phyloP scores from a whole-genome alignment of 2,888 invertebrate species.

The Cryptus viduatorius region DNA sequence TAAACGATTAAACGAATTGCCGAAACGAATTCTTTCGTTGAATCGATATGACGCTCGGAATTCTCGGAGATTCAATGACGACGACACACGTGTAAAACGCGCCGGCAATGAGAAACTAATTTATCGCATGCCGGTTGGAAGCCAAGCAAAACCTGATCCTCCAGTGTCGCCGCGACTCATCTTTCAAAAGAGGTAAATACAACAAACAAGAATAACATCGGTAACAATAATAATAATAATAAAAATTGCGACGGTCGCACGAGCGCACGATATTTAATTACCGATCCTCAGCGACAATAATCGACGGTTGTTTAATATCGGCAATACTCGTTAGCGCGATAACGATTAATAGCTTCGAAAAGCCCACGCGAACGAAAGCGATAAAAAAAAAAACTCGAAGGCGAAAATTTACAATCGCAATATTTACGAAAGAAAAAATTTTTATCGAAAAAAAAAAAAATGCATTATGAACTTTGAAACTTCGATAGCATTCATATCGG shows the following conservation, averaged over 20 bases:
- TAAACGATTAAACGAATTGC: neutral
- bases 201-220: conserved; percentile 1
- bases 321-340: conserved; percentile 36
- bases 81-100: conserved; percentile 18
- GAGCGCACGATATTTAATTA: conserved; percentile 22
- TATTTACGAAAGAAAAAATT: neutral
- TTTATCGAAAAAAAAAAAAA: neutral
- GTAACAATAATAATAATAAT: conserved; percentile 7
- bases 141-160: conserved; percentile 44
- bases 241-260: conserved; percentile 9
- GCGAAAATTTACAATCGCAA: neutral
- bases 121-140: conserved; percentile 26
- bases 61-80: conserved; percentile 18
- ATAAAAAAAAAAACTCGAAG: neutral
- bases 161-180: conserved; percentile 29
- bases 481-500: neutral
- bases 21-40: conserved; percentile 6
- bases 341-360: conserved; percentile 20
- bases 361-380: neutral
- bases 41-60: conserved; percentile 10
- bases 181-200: conserved; percentile 14
- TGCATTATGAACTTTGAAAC: neutral
- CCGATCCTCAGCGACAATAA: conserved; percentile 25
- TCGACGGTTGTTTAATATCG: conserved; percentile 30
- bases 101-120: conserved; percentile 20